Conservation (phyloP, 1,140 invertebrate species). For the Tetramorium alpestre region DNA sequence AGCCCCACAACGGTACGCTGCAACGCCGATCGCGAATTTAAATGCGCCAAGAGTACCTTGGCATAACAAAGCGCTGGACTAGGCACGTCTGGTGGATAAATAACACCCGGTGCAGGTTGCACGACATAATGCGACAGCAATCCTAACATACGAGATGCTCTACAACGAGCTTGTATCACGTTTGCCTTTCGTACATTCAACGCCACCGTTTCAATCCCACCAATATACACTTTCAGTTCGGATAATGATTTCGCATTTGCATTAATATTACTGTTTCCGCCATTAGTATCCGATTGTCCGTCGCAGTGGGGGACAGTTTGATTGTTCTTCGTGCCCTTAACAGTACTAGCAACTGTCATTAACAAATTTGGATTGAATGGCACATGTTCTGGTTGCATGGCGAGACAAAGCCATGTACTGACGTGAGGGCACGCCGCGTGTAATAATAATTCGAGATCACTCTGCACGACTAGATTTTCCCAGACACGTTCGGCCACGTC, state of each 20-base stretch:
- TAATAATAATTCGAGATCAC: constrained; percentile 91
- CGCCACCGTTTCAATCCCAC: constrained; percentile 92
- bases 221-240: constrained; percentile 89
- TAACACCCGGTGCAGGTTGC: constrained; percentile 91
- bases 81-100: constrained; percentile 90
- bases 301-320: constrained; percentile 65
- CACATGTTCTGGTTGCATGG: constrained; percentile 96
- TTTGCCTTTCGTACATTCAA: constrained; percentile 88
- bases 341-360: constrained; percentile 84
- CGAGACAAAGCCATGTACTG: constrained; percentile 96
- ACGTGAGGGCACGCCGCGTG: constrained; percentile 94
- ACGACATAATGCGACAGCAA: constrained; percentile 93
- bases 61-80: constrained; percentile 94
- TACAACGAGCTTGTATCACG: constrained; percentile 91
- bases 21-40: constrained; percentile 94
- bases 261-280: constrained; percentile 56
- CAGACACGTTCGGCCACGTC: constrained; percentile 92
- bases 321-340: constrained; percentile 62
- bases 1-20: constrained; percentile 94
- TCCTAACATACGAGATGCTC: constrained; percentile 92
- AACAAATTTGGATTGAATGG: constrained; percentile 92
- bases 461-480: constrained; percentile 90
- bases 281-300: constrained; percentile 71
- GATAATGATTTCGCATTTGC: constrained; percentile 75
- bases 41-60: constrained; percentile 94